These are phyloP conservation scores for Zonotrichia leucophrys DNA, from an alignment of 2,113 vertebrate species.

Conservation along the genomic window DNA sequence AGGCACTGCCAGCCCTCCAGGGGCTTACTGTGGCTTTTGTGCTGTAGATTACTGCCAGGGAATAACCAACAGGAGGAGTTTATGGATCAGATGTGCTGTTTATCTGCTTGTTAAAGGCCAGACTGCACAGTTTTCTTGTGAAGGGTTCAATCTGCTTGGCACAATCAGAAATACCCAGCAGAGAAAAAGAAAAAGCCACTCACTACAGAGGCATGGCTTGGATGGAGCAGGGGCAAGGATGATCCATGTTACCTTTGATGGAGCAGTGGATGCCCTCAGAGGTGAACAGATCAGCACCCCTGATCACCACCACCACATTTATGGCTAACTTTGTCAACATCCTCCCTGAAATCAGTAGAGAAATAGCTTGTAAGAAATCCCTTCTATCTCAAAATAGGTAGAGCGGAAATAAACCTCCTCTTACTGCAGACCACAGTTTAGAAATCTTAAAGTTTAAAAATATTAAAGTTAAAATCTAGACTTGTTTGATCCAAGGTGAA, in stretches of 20 bases:
- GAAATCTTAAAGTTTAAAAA: not conserved
- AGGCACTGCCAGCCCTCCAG: not conserved
- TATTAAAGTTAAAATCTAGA: not conserved
- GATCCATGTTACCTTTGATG: rapidly evolving
- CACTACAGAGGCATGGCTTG: not conserved
- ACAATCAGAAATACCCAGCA: not conserved
- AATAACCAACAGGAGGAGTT: not conserved
- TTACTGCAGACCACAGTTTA: not conserved
- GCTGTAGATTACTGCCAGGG: not conserved
- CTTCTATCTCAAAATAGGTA: not conserved
- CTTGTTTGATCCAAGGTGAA: not conserved
- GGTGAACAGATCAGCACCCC: not conserved
- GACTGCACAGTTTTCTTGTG: not conserved
- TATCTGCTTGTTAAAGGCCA: not conserved
- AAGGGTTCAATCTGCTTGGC: not conserved
- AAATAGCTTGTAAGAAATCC: not conserved
- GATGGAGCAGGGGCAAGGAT: not conserved
- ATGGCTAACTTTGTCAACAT: not conserved
- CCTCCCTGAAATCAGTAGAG: not conserved
- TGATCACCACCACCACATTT: not conserved
- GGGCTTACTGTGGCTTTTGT: not conserved
- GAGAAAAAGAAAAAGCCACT: not conserved
- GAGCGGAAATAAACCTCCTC: not conserved
- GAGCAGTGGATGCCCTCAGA: rapidly evolving
- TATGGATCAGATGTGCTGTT: not conserved